Evolutionary conservation across 2,888 invertebrate species (phyloP), one percentile per base, ranked within the genome.

Genomic region (Callinectes sapidus): DNA sequence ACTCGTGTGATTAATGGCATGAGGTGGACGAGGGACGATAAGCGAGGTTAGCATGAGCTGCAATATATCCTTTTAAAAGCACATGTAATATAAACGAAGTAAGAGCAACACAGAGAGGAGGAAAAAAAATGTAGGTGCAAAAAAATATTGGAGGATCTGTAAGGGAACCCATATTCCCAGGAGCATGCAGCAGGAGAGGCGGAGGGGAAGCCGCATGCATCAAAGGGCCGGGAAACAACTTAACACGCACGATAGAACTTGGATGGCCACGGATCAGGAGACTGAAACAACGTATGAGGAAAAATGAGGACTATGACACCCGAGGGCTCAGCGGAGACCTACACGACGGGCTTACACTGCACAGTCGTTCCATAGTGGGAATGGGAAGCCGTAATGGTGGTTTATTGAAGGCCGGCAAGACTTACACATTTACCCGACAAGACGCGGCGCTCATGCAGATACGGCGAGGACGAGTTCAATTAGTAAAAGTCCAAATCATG

Each of bases 171-270:
- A 35, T 81, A 81, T 81, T 81, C 81, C 81, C 81, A 5, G 81
- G 35, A 35, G 81, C 81, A 81, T 16, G 81, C 81, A 81, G 81
- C 81, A 81, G 81, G 71, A 32, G 81, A 81, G 81, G 81, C 35
- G 81, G 81, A 81, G 81, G 81, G 81, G 81, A 71, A 81, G 81
- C 81, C 81, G 81, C 81, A 81, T 81, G 81, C 81, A 81, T 87
- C 48, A 42, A 88, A 55, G 88, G 48, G 88, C 88, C 54, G 88
- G 88, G 88, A 88, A 54, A 88, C 55, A 88, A 88, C 88, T 55
- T 88, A 54, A 88, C 88, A 88, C 88, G 88, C 88, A 88, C 88
- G 88, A 88, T 88, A 88, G 48, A 88, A 88, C 88, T 88, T 55
- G 88, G 88, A 88, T 55, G 55, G 88, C 54, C 88, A 28, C 28